These are phyloP conservation scores for Sesia bembeciformis DNA, from an alignment of 2,888 invertebrate genomes.

Conservation along the genomic window DNA sequence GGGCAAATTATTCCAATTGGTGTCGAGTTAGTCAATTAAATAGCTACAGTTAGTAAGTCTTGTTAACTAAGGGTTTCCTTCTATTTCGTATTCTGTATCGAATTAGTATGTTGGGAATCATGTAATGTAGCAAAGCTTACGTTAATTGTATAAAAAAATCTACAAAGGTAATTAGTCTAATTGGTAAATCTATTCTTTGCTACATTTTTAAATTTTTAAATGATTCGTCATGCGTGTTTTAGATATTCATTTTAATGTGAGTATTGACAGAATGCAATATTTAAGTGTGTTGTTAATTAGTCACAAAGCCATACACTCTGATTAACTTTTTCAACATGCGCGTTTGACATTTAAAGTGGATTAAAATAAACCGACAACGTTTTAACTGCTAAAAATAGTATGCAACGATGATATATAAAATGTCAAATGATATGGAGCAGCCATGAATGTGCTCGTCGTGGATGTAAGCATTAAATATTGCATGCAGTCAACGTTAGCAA, in stretches of 20 bases:
- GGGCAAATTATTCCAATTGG: too few relatives aligned
- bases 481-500: conserved; percentile 72
- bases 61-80: neutral
- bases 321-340: conserved; percentile 40
- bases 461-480: conserved; percentile 70
- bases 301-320: conserved; percentile 28
- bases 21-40: too few relatives aligned
- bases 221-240: conserved; percentile 47
- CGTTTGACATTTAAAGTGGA: conserved; percentile 32
- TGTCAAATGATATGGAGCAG: conserved; percentile 48
- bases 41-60: neutral
- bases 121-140: too few relatives aligned
- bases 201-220: conserved; percentile 24
- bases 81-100: neutral
- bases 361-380: conserved; percentile 4
- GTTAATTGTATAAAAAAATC: too few relatives aligned
- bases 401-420: conserved; percentile 41
- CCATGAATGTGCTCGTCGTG: conserved; percentile 47
- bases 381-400: conserved; percentile 22
- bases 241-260: conserved; percentile 31
- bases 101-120: too few relatives aligned
- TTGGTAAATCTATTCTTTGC: conserved; percentile 12
- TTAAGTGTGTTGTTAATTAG: conserved; percentile 50
- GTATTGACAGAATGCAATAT: conserved; percentile 73
- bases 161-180: too few relatives aligned